Evolutionary conservation across 2,113 vertebrate species (phyloP), one percentile per base, ranked within the genome.

Genomic region (Bujurquina vittata): DNA sequence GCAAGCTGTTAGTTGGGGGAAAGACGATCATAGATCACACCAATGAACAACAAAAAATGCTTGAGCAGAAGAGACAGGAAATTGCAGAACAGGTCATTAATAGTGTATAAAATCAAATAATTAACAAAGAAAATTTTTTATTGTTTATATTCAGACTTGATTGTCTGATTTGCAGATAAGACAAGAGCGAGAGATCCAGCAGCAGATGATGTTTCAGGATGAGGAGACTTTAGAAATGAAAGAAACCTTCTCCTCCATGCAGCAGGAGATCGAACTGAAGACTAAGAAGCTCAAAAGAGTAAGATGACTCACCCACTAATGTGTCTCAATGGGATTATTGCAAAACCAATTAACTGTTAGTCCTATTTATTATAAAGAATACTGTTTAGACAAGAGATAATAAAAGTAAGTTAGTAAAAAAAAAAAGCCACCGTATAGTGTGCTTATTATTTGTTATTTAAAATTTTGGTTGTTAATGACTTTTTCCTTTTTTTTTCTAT

Each of bases 251-350:
- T 97, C 96, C 0, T 97, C 97, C 63, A 92, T 99, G 92, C 98
- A 99, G 92, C 98, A 99, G 92, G 98, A 99, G 93, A 97, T 99
- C 84, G 98, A 99, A 86, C 95, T 98, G 61, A 99, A 99, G 91
- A 99, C 98, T 90, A 98, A 98, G 95, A 99, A 99, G 84, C 97
- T 99, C 83, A 98, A 97, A 89, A 97, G 97, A 97, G 98, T 95
- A 57, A 79, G 85, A 86, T 87, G 80, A 86, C 79, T 87, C 89
- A 73, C 18, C 29, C n/a, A 40, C 29, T 80, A 58, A 75, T 40
- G 22, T 12, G 26, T 49, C 58, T 60, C 26, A 8, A 22, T n/a
- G 61, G 17, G 11, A 7, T 20, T 29, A 81, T 79, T 35, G 12
- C 15, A 12, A 31, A n/a, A 77, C 4, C 40, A 49, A 20, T 33